Evolutionary conservation across 2,888 invertebrate genomes (phyloP).

Genomic region (Heteropelma amictum): DNA sequence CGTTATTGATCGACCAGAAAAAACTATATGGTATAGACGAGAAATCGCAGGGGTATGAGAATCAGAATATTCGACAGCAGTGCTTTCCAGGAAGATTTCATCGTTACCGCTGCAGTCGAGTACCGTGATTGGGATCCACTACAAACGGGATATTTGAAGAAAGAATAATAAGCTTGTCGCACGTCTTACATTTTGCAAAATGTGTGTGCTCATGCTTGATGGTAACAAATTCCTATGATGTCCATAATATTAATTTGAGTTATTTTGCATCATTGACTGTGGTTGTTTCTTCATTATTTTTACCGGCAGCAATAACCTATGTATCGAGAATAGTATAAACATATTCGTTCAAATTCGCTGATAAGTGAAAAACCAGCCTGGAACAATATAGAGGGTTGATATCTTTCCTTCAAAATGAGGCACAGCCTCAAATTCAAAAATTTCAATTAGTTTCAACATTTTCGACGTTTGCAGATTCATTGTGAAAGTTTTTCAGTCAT

Average conservation of each 20-base stretch:
- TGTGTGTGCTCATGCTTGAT: constrained; percentile 46
- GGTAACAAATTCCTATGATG: constrained; percentile 50
- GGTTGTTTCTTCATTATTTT: no score
- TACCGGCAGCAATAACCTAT: no score
- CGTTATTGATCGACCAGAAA: constrained; percentile 18
- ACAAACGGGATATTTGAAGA: constrained; percentile 41
- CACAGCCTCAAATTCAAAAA: no score
- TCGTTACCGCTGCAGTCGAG: constrained; percentile 7
- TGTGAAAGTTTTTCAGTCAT: no score
- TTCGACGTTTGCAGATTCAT: no score
- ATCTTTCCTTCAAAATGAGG: constrained; percentile 10
- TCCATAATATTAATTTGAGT: constrained; percentile 56
- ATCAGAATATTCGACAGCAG: constrained; percentile 37
- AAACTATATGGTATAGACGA: no score
- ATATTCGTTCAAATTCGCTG: constrained; percentile 23
- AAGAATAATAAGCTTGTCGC: constrained; percentile 10
- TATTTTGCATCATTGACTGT: not conserved
- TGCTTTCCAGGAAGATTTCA: constrained; percentile 43
- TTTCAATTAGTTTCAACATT: no score
- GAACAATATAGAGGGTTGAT: not conserved
- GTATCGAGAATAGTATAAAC: constrained; percentile 1
- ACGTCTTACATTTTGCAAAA: constrained; percentile 35
- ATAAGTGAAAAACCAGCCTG: constrained; percentile 30
- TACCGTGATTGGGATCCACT: constrained; percentile 60
- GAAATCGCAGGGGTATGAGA: not conserved